Evolutionary conservation across 2,888 invertebrate genomes (phyloP).

Genomic region (Hyposoter dolosus): DNA sequence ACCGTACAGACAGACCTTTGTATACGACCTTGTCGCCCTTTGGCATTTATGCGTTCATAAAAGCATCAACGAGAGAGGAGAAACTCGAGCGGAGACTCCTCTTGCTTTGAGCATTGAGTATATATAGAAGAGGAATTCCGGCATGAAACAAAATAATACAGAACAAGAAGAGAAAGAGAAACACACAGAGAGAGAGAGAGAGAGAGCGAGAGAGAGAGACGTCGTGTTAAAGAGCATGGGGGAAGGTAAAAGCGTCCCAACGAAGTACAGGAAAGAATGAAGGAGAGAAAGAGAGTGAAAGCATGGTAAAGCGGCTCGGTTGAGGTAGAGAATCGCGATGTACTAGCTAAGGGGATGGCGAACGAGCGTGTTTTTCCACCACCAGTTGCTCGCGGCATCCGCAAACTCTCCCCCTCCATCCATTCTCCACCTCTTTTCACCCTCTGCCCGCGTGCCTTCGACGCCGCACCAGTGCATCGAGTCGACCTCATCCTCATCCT

Average conservation of each 20-base stretch:
- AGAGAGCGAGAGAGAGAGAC: slow-evolving; percentile 17
- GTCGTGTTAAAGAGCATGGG: slow-evolving; percentile 1
- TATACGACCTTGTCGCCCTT: slow-evolving; percentile 66
- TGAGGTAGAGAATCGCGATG: slow-evolving; percentile 76
- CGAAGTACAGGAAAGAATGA: slow-evolving; percentile 64
- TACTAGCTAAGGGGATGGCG: slow-evolving; percentile 79
- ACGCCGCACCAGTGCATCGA: slow-evolving; percentile 53
- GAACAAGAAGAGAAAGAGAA: slow-evolving; percentile 69
- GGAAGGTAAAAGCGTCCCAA: slow-evolving; percentile 37
- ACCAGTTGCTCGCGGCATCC: slow-evolving; percentile 84
- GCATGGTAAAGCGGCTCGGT: slow-evolving; percentile 68
- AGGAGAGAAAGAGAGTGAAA: slow-evolving; percentile 58
- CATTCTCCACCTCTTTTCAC: slow-evolving; percentile 39
- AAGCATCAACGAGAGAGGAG: slow-evolving; percentile 74
- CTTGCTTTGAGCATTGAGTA: slow-evolving; percentile 76
- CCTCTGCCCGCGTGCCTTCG: slow-evolving; percentile 59
- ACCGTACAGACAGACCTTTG: slow-evolving; percentile 50
- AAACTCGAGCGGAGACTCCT: slow-evolving; percentile 72
- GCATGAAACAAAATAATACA: slow-evolving; percentile 69
- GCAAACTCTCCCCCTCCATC: slow-evolving; percentile 70
- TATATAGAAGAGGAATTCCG: slow-evolving; percentile 73
- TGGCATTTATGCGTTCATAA: slow-evolving; percentile 81
- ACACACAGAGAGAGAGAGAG: slow-evolving; percentile 60
- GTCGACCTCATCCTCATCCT: slow-evolving; percentile 55
- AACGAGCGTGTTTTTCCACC: slow-evolving; percentile 85